Conservation (phyloP, 2,113 vertebrate genomes). For the Poeciliopsis turrubarensis region DNA sequence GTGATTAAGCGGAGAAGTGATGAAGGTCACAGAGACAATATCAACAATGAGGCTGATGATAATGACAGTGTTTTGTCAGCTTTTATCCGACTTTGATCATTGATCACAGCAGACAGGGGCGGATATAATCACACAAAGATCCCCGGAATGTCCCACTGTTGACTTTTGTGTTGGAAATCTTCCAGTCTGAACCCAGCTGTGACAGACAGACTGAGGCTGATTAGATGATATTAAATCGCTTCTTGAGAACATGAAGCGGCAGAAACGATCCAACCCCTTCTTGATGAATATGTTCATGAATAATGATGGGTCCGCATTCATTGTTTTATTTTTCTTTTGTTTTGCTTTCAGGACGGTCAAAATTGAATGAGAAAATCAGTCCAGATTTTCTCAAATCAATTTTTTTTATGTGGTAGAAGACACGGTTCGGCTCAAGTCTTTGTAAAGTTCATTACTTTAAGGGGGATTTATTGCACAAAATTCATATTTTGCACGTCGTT, state of each 20-base stretch:
- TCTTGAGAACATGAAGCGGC: not conserved
- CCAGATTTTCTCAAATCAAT: too few relatives aligned
- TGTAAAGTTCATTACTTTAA: too few relatives aligned
- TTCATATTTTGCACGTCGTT: too few relatives aligned
- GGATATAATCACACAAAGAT: slow-evolving; percentile 14
- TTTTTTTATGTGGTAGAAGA: too few relatives aligned
- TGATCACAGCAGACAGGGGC: slow-evolving; percentile 16
- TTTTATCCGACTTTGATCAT: slow-evolving; percentile 36
- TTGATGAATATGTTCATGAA: not conserved
- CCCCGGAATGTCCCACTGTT: slow-evolving; percentile 16
- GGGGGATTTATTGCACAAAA: too few relatives aligned
- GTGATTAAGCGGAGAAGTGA: slow-evolving; percentile 39
- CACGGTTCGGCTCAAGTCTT: too few relatives aligned
- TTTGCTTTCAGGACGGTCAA: too few relatives aligned
- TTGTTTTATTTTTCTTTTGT: too few relatives aligned
- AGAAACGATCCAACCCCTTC: not conserved
- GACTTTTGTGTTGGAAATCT: slow-evolving; percentile 24
- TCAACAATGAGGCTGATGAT: slow-evolving; percentile 29
- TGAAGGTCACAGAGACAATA: slow-evolving; percentile 50
- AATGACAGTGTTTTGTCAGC: slow-evolving; percentile 40
- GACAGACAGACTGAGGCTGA: not conserved
- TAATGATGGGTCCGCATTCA: not conserved
- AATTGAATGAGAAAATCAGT: too few relatives aligned
- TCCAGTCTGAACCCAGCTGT: not conserved
- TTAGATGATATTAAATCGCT: not conserved